phyloP scores from a whole-genome alignment of 2,888 invertebrate species.

The Salpingus planirostris region DNA sequence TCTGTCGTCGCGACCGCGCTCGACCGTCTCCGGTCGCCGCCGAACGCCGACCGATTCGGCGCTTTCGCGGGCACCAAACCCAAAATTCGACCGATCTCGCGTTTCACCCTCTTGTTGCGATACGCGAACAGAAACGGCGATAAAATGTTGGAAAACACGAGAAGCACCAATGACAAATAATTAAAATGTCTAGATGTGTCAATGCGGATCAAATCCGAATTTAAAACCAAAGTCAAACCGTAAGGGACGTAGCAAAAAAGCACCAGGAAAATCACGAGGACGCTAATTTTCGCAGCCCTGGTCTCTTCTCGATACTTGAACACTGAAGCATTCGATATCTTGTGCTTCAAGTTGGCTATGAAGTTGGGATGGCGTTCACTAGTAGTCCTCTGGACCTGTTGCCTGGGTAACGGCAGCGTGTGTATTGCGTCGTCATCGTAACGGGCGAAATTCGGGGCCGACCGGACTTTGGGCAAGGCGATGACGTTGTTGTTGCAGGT shows the following conservation, averaged over 20 bases:
- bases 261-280: conserved; percentile 63
- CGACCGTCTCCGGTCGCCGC: conserved; percentile 2
- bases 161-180: conserved; percentile 48
- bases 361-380: conserved; percentile 50
- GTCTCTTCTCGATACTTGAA: conserved; percentile 84
- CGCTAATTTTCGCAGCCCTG: conserved; percentile 79
- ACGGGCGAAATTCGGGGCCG: conserved; percentile 33
- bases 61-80: conserved; percentile 15
- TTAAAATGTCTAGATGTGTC: conserved; percentile 43
- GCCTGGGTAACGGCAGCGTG: conserved; percentile 1
- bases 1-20: neutral
- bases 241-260: conserved; percentile 46
- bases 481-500: conserved; percentile 42
- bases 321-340: conserved; percentile 75
- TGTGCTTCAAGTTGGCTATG: conserved; percentile 66
- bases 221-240: conserved; percentile 33
- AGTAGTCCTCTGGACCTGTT: conserved; percentile 47
- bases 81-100: conserved; percentile 47
- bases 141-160: conserved; percentile 53
- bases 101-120: conserved; percentile 57
- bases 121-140: conserved; percentile 73
- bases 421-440: conserved; percentile 27
- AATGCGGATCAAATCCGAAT: conserved; percentile 26
- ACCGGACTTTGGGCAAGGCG: conserved; percentile 32
- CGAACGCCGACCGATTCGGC: conserved; percentile 3